Conservation (phyloP, 2,888 invertebrate genomes). For the Andrena fulva region DNA sequence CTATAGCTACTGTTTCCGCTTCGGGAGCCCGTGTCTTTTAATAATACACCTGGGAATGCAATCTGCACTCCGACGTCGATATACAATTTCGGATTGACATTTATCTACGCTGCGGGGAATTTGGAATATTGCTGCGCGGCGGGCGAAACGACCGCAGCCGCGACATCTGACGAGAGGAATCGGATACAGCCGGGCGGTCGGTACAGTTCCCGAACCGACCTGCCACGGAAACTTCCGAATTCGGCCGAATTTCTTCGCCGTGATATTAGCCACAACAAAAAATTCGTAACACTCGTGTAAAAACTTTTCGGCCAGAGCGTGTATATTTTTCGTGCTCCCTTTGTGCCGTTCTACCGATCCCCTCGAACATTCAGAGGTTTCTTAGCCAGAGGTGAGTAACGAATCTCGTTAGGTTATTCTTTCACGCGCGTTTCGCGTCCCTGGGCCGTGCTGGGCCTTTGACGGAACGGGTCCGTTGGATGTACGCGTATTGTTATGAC, state of each 20-base stretch:
- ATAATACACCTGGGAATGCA: slow-evolving; percentile 31
- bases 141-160: slow-evolving; percentile 20
- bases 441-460: slow-evolving; percentile 70
- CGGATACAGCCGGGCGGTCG: slow-evolving; percentile 30
- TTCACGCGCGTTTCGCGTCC: slow-evolving; percentile 55
- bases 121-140: slow-evolving; percentile 34
- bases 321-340: slow-evolving; percentile 69
- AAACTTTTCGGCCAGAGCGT: slow-evolving; percentile 76
- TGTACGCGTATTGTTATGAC: slow-evolving; percentile 77
- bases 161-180: slow-evolving; percentile 49
- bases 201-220: slow-evolving; percentile 65
- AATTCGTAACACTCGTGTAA: slow-evolving; percentile 78
- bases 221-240: slow-evolving; percentile 70
- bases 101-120: slow-evolving; percentile 26
- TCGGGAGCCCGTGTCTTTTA: slow-evolving; percentile 27
- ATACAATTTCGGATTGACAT: slow-evolving; percentile 58
- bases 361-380: slow-evolving; percentile 38
- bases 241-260: slow-evolving; percentile 77
- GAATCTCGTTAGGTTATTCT: slow-evolving; percentile 33
- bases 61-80: slow-evolving; percentile 45
- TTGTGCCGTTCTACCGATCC: slow-evolving; percentile 50
- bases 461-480: slow-evolving; percentile 67
- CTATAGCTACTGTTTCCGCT: neutral
- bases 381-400: slow-evolving; percentile 57
- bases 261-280: slow-evolving; percentile 83